A percentile compares a stretch with the other conserved stretches of the same genome.
Evolutionary conservation across 64 coral and sea anemone genomes (phyloP).

Genomic region (Pachyseris speciosa): DNA sequence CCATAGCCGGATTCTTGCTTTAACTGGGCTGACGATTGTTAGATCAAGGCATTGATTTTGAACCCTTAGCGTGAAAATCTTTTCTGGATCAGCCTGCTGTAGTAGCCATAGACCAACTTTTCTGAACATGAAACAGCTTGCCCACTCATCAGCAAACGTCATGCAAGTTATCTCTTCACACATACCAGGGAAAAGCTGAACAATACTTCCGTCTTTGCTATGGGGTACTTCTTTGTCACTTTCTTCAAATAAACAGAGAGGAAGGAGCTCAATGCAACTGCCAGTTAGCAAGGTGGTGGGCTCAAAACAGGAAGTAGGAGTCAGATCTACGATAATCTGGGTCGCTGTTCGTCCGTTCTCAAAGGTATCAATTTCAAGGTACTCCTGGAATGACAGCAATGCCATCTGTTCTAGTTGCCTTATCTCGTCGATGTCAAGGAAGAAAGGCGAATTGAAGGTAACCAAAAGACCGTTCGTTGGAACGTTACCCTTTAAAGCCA

Average conservation of each 20-base stretch:
- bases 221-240: not conserved
- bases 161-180: not conserved
- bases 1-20: not conserved
- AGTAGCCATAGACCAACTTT: not conserved
- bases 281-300: not conserved
- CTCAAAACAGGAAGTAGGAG: not conserved
- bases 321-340: not conserved
- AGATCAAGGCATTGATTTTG: not conserved
- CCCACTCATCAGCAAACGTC: not conserved
- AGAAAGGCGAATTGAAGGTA: not conserved
- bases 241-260: not conserved
- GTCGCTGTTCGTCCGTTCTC: not conserved
- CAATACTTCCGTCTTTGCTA: not conserved
- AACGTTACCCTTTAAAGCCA: not conserved
- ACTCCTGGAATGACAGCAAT: not conserved
- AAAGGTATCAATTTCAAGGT: not conserved
- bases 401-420: not conserved
- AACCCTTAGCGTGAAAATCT: not conserved
- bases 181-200: not conserved
- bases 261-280: not conserved
- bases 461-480: not conserved
- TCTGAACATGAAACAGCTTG: not conserved
- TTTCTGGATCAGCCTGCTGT: not conserved
- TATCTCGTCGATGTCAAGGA: slow-evolving; percentile 9
- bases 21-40: not conserved